Evolutionary conservation across 2,113 vertebrate genomes (phyloP).

Genomic region (Antechinus flavipes): DNA sequence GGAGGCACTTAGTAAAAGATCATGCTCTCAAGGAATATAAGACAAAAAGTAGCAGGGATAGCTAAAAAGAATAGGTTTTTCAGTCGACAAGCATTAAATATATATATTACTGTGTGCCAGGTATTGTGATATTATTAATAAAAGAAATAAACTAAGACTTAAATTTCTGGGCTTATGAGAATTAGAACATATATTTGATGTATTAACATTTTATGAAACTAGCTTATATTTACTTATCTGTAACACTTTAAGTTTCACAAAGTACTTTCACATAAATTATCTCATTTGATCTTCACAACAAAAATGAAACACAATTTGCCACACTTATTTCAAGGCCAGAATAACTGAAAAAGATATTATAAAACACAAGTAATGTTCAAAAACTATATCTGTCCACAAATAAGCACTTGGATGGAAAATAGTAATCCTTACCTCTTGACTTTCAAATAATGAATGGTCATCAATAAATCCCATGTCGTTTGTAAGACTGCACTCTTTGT

Average conservation of each 20-base stretch:
- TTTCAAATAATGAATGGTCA: conserved; percentile 91
- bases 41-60: background rate
- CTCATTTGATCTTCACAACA: background rate
- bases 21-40: background rate
- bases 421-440: conserved; percentile 87
- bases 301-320: conserved; percentile 30
- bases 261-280: background rate
- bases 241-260: background rate
- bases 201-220: conserved; percentile 29
- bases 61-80: background rate
- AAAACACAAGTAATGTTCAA: background rate
- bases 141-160: background rate
- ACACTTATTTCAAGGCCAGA: conserved; percentile 20
- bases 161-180: conserved; percentile 19
- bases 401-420: conserved; percentile 37
- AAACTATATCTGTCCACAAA: conserved; percentile 4
- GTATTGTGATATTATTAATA: background rate
- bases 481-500: conserved; percentile 84
- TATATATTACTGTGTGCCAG: background rate
- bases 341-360: background rate
- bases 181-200: conserved; percentile 10
- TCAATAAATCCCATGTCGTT: conserved; percentile 84
- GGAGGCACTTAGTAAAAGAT: background rate
- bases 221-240: background rate
- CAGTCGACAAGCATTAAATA: background rate